Conservation (phyloP, 2,797 vertebrate species). For the Channallabes apus region DNA sequence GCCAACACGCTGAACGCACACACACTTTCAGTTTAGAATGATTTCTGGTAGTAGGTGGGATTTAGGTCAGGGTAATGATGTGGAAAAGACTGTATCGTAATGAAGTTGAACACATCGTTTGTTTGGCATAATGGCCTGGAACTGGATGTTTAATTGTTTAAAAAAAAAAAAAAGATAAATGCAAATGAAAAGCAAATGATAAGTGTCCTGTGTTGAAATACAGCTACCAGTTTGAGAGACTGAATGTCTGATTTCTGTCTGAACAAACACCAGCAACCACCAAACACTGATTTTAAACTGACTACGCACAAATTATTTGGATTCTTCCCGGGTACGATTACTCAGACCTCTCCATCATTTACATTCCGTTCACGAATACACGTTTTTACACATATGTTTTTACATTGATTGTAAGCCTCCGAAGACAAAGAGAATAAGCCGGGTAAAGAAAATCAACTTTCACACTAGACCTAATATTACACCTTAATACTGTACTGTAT, state of each 20-base stretch:
- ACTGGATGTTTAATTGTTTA: background rate
- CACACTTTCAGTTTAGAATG: background rate
- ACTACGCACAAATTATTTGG: too few relatives aligned
- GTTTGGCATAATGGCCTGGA: conserved; percentile 9
- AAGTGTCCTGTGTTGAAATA: background rate
- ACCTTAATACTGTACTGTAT: too few relatives aligned
- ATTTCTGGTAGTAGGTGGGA: background rate
- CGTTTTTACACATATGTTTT: too few relatives aligned
- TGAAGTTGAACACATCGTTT: background rate
- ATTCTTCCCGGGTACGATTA: too few relatives aligned
- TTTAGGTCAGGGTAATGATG: conserved; percentile 19
- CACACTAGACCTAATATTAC: too few relatives aligned
- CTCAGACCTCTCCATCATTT: too few relatives aligned
- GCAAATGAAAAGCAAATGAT: too few relatives aligned
- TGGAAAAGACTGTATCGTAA: background rate
- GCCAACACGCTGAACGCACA: background rate
- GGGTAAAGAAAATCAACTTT: too few relatives aligned
- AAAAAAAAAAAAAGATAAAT: background rate
- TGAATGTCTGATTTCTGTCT: too few relatives aligned
- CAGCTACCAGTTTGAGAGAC: background rate
- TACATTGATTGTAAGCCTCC: too few relatives aligned
- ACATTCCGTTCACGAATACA: too few relatives aligned
- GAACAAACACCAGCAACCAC: background rate
- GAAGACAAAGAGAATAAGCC: too few relatives aligned
- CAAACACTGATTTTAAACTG: background rate